Evolutionary conservation across 2,113 vertebrate species (phyloP).

Genomic region (Macrotis lagotis): DNA sequence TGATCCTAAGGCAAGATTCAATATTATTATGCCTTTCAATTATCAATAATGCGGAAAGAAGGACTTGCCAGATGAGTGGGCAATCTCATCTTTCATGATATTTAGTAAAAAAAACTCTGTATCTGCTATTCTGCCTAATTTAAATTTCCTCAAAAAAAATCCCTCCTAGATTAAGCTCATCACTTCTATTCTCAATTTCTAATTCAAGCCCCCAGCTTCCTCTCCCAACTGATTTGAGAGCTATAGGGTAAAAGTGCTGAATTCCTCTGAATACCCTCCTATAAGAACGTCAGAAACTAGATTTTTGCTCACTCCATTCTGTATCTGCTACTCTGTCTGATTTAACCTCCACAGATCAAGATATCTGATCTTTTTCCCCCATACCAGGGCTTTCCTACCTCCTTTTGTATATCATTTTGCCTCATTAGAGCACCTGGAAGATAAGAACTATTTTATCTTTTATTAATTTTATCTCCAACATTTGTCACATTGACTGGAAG

Average conservation of each 20-base stretch:
- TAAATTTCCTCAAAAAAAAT: neutral
- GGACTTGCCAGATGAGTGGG: neutral
- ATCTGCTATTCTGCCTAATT: neutral
- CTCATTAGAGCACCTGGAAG: neutral
- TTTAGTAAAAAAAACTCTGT: neutral
- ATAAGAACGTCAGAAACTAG: neutral
- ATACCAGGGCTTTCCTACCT: neutral
- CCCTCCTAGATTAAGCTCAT: neutral
- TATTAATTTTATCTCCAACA: neutral
- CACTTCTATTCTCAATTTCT: neutral
- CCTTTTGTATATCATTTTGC: neutral
- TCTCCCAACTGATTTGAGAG: neutral
- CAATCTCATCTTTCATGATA: neutral
- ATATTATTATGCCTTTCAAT: neutral
- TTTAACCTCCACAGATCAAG: neutral
- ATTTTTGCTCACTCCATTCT: neutral
- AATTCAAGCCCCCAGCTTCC: neutral
- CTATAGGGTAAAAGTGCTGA: neutral
- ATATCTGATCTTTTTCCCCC: neutral
- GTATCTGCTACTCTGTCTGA: neutral
- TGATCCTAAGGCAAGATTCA: neutral
- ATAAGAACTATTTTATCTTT: neutral
- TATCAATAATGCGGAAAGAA: neutral
- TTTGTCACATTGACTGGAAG: neutral
- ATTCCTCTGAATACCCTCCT: neutral